Conservation (phyloP, 2,797 vertebrate genomes). For the Syngnathus rostellatus region DNA sequence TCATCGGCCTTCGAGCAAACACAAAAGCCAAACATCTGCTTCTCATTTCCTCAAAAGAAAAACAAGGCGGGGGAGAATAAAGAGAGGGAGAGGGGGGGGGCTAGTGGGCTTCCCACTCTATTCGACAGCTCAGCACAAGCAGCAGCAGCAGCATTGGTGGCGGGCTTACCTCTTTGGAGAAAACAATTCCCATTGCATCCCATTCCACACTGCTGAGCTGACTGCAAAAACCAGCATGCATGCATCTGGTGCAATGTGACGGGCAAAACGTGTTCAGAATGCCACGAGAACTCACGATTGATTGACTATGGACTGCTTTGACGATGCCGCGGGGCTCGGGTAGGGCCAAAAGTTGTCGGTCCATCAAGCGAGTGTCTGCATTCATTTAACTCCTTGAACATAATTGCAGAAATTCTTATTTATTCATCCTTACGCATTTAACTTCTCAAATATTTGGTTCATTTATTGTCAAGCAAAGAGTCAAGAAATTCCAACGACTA, state of each 20-base stretch:
- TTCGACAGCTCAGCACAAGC: not conserved
- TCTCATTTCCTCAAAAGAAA: constrained; percentile 69
- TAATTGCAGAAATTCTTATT: too few species aligned
- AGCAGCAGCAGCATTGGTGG: not conserved
- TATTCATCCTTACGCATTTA: too few species aligned
- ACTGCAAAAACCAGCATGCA: not conserved
- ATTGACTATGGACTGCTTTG: not conserved
- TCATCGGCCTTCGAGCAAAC: constrained; percentile 5
- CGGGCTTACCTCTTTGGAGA: not conserved
- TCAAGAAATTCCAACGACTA: too few species aligned
- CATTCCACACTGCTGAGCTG: not conserved
- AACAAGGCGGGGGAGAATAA: constrained; percentile 51
- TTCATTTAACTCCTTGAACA: too few species aligned
- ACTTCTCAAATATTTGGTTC: too few species aligned
- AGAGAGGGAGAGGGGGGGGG: not conserved
- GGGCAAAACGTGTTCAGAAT: too few species aligned
- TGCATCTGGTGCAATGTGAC: too few species aligned
- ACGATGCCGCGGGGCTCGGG: too few species aligned
- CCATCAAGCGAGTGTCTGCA: too few species aligned
- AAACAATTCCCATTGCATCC: not conserved
- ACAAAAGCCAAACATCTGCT: constrained; percentile 73
- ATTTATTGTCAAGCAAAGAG: too few species aligned
- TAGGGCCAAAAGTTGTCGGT: too few species aligned
- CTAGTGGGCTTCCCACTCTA: not conserved
- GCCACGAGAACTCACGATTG: too few species aligned